Evolutionary conservation across 2,797 vertebrate species (phyloP).

Genomic region (Sebastiscus albofasciatus): DNA sequence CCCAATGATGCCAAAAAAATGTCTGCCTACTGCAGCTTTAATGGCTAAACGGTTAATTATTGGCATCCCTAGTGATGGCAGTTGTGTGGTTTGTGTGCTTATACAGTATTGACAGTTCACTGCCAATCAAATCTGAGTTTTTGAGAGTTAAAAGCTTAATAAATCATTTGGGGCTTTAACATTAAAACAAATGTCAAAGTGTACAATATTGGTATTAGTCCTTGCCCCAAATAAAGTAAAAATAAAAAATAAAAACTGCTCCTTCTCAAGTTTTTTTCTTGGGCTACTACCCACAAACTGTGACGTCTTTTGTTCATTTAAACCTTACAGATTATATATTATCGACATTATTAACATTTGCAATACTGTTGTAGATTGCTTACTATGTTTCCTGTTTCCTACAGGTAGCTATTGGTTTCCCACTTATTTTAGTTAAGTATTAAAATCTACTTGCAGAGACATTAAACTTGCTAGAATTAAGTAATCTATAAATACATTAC

Average conservation of each 20-base stretch:
- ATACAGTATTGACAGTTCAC: neutral
- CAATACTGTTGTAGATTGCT: neutral
- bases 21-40: too few species aligned
- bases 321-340: neutral
- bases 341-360: neutral
- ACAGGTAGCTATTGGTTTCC: neutral
- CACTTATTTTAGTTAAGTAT: neutral
- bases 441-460: neutral
- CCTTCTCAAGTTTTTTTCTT: neutral
- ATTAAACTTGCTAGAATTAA: neutral
- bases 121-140: neutral
- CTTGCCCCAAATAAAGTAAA: neutral
- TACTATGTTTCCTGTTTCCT: neutral
- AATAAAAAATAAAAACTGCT: neutral
- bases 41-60: neutral
- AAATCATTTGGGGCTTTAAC: too few species aligned
- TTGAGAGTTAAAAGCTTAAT: too few species aligned
- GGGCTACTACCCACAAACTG: neutral
- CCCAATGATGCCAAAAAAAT: too few species aligned
- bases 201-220: neutral
- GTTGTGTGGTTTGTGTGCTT: neutral
- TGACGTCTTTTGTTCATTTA: neutral
- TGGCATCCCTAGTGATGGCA: neutral
- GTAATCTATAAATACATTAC: neutral
- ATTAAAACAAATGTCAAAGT: neutral